Evolutionary conservation across 30 jellyfish, hydroid and myxozoan species (phyloP).

Genomic region (Pseudorhiza aurosa): DNA sequence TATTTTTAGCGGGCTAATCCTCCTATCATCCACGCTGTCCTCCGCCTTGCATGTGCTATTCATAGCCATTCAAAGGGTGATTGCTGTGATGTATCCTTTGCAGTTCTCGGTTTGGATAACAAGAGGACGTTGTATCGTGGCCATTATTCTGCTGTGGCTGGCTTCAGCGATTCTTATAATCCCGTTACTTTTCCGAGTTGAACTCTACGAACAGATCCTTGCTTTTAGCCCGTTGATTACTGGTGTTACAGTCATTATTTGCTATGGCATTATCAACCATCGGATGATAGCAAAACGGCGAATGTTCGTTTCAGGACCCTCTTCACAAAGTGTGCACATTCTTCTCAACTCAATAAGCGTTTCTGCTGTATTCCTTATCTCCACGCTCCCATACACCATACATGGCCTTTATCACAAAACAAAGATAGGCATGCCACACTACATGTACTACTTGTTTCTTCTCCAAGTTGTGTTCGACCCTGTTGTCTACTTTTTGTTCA

Average conservation of each 20-base stretch:
- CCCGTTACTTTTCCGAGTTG: not conserved
- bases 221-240: not conserved
- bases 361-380: not conserved
- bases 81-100: constrained; percentile 11
- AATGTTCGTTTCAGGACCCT: not conserved
- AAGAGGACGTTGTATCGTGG: not conserved
- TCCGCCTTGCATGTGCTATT: constrained; percentile 6
- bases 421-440: not conserved
- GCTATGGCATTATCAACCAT: not conserved
- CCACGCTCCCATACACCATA: not conserved
- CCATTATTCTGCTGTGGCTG: not conserved
- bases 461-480: not conserved
- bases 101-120: not conserved
- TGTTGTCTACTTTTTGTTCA: not conserved
- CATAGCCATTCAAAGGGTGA: constrained; percentile 18
- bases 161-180: not conserved
- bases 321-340: not conserved
- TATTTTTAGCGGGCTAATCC: not conserved
- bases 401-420: not conserved
- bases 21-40: not conserved
- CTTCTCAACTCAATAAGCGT: not conserved
- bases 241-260: not conserved
- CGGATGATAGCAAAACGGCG: not conserved
- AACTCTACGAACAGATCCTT: not conserved
- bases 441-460: not conserved